A percentile compares a stretch with the other conserved stretches of the same genome.
phyloP scores from a whole-genome alignment of 2,888 invertebrate species.

The Fragum whitleyi region DNA sequence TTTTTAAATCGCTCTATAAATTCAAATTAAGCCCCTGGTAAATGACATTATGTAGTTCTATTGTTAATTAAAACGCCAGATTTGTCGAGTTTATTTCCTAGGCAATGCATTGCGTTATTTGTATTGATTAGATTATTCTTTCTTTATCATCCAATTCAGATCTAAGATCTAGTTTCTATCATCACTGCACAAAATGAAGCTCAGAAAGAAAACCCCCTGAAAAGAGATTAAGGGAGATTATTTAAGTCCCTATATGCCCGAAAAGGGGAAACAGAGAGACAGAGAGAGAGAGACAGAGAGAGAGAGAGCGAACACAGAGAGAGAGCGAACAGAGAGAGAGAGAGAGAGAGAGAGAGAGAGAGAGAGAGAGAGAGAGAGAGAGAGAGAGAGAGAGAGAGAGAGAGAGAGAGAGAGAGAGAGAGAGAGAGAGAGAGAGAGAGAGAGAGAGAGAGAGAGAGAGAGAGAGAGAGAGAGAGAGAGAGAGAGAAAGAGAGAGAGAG shows the following conservation, averaged over 20 bases:
- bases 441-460: background rate
- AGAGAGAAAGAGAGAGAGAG: background rate
- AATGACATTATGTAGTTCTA: conserved; percentile 4
- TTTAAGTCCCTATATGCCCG: too few species aligned
- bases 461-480: background rate
- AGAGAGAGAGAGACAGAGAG: background rate
- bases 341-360: too few species aligned
- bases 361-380: background rate
- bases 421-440: background rate
- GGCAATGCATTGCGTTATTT: background rate
- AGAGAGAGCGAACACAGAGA: background rate
- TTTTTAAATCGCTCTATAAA: conserved; percentile 18
- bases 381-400: background rate
- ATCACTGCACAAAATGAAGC: too few species aligned
- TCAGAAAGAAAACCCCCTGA: too few species aligned
- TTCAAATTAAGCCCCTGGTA: conserved; percentile 15
- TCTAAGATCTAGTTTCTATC: too few species aligned
- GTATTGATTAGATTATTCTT: background rate
- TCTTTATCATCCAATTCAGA: too few species aligned
- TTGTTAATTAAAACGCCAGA: conserved; percentile 24
- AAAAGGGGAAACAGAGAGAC: background rate
- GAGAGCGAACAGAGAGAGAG: background rate
- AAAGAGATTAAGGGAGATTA: too few species aligned
- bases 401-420: background rate
- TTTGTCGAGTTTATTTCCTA: conserved; percentile 17